Conservation (phyloP, 2,888 invertebrate genomes). For the Trilocha varians region DNA sequence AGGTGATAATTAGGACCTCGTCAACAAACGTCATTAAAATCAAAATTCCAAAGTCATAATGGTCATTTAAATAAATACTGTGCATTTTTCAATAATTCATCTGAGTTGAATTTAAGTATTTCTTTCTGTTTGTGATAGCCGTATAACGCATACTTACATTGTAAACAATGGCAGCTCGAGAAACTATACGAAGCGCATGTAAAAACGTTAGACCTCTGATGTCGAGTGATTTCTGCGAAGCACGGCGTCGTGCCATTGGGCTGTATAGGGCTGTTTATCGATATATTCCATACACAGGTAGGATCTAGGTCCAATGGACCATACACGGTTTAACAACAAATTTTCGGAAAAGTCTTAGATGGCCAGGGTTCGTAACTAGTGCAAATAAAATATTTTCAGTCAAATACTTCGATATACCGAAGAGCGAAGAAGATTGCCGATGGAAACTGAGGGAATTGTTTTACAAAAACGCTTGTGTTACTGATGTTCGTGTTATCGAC, state of each 20-base stretch:
- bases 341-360: no score
- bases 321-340: no score
- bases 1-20: no score
- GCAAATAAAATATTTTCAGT: no score
- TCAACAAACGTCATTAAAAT: no score
- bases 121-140: neutral
- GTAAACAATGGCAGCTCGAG: slow-evolving; percentile 21
- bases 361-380: no score
- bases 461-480: slow-evolving; percentile 79
- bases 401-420: slow-evolving; percentile 84
- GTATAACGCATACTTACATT: slow-evolving; percentile 1
- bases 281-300: slow-evolving; percentile 89
- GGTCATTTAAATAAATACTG: no score
- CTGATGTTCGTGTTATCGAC: slow-evolving; percentile 90
- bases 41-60: no score
- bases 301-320: no score
- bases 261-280: slow-evolving; percentile 94
- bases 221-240: slow-evolving; percentile 83
- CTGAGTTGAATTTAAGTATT: slow-evolving; percentile 4
- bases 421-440: slow-evolving; percentile 77
- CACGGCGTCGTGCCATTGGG: slow-evolving; percentile 84
- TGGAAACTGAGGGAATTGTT: slow-evolving; percentile 86
- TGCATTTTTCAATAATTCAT: no score
- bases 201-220: slow-evolving; percentile 87
- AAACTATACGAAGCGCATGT: slow-evolving; percentile 22